Conservation (phyloP, 2,113 vertebrate genomes). For the Mystacornis crossleyi region DNA sequence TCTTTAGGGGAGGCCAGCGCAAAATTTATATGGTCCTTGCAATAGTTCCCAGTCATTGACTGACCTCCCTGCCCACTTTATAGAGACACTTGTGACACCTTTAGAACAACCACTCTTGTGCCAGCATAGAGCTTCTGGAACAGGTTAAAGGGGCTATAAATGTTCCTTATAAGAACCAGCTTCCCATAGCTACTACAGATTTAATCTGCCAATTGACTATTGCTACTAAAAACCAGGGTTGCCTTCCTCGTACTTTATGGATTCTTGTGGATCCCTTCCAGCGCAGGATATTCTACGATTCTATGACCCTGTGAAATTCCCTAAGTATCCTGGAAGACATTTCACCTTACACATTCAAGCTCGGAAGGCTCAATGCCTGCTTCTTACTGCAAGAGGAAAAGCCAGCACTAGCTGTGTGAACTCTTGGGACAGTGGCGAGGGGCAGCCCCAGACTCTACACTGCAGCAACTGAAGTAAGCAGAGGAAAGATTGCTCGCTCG, state of each 20-base stretch:
- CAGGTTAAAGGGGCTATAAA: background rate
- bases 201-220: background rate
- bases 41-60: background rate
- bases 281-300: background rate
- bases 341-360: background rate
- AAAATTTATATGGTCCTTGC: background rate
- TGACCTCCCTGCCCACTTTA: background rate
- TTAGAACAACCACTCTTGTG: background rate
- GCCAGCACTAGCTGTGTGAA: background rate
- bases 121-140: background rate
- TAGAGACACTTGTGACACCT: background rate
- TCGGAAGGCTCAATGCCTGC: background rate
- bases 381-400: background rate
- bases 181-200: background rate
- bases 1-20: background rate
- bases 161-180: background rate
- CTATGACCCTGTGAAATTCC: background rate
- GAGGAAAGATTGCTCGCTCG: background rate
- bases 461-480: background rate
- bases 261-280: background rate
- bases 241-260: background rate
- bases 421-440: background rate
- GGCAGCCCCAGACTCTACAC: background rate
- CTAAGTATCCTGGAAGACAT: background rate
- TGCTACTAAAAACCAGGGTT: background rate